These are phyloP conservation scores for Philereme vetulata DNA, from an alignment of 2,888 invertebrate species.

Conservation along the genomic window DNA sequence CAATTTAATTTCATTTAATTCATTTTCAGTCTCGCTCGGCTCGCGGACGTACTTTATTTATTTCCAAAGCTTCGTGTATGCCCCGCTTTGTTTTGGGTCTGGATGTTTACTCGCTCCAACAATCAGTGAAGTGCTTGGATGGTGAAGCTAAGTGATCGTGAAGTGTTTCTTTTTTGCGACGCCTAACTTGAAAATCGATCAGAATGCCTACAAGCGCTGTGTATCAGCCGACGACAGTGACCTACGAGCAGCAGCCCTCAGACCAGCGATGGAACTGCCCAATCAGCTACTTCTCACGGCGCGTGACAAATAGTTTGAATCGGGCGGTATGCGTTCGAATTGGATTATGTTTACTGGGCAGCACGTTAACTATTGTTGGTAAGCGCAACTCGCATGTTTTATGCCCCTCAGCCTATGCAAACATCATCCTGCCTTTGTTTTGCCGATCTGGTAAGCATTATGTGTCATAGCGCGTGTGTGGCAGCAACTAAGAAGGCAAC, in stretches of 20 bases:
- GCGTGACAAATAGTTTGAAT: slow-evolving; percentile 77
- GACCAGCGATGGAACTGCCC: slow-evolving; percentile 84
- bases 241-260: slow-evolving; percentile 86
- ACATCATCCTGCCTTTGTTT: too few species aligned
- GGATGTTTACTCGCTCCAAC: slow-evolving; percentile 42
- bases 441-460: too few species aligned
- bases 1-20: background rate
- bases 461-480: too few species aligned
- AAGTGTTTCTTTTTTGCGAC: slow-evolving; percentile 33
- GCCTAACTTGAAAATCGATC: slow-evolving; percentile 46
- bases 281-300: slow-evolving; percentile 80
- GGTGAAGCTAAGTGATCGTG: slow-evolving; percentile 26
- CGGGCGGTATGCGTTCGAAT: slow-evolving; percentile 71
- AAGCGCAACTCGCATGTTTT: slow-evolving; percentile 40
- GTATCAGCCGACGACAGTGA: slow-evolving; percentile 91
- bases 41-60: slow-evolving; percentile 22
- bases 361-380: slow-evolving; percentile 74
- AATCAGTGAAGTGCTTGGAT: slow-evolving; percentile 39
- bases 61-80: slow-evolving; percentile 28
- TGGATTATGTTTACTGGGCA: slow-evolving; percentile 71
- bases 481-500: too few species aligned
- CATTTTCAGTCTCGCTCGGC: background rate
- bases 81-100: slow-evolving; percentile 33
- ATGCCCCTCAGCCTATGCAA: too few species aligned
- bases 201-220: slow-evolving; percentile 89